These are phyloP conservation scores for Notospermus geniculatus DNA, from an alignment of 1,140 invertebrate species.

Conservation along the genomic window DNA sequence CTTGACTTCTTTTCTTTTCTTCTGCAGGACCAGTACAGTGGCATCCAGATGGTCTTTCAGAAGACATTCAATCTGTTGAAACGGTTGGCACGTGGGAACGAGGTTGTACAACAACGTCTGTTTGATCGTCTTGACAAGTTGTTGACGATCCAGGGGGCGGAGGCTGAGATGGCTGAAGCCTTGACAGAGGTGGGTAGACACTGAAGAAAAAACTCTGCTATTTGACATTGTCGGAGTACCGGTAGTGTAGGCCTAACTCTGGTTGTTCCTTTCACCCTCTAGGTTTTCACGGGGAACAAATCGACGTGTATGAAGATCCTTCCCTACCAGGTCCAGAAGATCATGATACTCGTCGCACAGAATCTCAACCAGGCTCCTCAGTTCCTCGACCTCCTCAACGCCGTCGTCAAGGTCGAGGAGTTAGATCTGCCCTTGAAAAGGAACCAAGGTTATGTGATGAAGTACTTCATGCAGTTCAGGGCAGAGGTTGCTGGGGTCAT, in stretches of 20 bases:
- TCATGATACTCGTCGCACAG: constrained; percentile 42
- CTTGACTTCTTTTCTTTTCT: background rate
- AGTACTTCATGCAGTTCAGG: constrained; percentile 52
- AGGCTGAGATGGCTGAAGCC: constrained; percentile 40
- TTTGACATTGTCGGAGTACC: too few species aligned
- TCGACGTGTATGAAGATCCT: constrained; percentile 47
- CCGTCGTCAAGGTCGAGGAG: constrained; percentile 49
- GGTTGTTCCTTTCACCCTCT: too few species aligned
- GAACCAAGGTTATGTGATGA: constrained; percentile 54
- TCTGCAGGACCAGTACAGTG: constrained; percentile 45
- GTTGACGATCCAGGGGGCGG: constrained; percentile 41
- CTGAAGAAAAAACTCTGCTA: too few species aligned
- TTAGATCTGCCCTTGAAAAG: constrained; percentile 49
- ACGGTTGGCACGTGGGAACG: constrained; percentile 39
- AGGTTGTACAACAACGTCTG: constrained; percentile 43
- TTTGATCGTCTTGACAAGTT: constrained; percentile 48
- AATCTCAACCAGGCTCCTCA: constrained; percentile 40
- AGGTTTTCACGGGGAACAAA: constrained; percentile 52
- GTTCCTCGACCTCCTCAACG: constrained; percentile 49
- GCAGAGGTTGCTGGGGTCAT: constrained; percentile 41
- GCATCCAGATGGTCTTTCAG: constrained; percentile 37
- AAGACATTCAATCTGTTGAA: constrained; percentile 43
- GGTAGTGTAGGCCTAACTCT: too few species aligned
- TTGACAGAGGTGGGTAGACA: constrained; percentile 39
- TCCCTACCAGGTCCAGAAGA: constrained; percentile 43